phyloP scores from a whole-genome alignment of 2,797 vertebrate species.

The Strix occidentalis region DNA sequence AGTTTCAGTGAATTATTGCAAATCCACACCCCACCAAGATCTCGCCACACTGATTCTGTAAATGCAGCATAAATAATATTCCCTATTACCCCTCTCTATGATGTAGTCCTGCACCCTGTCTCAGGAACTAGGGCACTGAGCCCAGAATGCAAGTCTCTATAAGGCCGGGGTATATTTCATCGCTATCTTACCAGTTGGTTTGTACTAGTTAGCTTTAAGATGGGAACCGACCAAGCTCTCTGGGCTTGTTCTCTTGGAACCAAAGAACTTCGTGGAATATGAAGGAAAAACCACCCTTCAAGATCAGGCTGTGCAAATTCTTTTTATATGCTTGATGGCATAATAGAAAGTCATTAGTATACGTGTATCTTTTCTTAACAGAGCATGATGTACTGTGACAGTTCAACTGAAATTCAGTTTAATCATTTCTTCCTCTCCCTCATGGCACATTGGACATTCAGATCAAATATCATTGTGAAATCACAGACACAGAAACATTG shows the following conservation, averaged over 20 bases:
- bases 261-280: not conserved
- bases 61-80: conserved; percentile 40
- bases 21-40: conserved; percentile 33
- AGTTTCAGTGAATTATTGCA: conserved; percentile 38
- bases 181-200: not conserved
- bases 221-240: not conserved
- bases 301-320: not conserved
- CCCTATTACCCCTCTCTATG: conserved; percentile 22
- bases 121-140: not conserved
- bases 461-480: not conserved
- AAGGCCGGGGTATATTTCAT: not conserved
- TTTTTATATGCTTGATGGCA: not conserved
- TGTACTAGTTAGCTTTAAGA: not conserved
- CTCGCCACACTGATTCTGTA: conserved; percentile 41
- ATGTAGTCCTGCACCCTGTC: not conserved
- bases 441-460: not conserved
- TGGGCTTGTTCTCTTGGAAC: not conserved
- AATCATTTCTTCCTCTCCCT: not conserved
- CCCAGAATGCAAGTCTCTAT: not conserved
- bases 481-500: not conserved
- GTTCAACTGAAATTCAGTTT: not conserved
- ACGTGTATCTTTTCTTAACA: not conserved
- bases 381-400: not conserved
- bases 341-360: not conserved
- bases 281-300: not conserved